Evolutionary conservation across 1,140 invertebrate species (phyloP), one percentile per base, ranked within the genome.

Genomic region (Drosophila kikkawai): DNA sequence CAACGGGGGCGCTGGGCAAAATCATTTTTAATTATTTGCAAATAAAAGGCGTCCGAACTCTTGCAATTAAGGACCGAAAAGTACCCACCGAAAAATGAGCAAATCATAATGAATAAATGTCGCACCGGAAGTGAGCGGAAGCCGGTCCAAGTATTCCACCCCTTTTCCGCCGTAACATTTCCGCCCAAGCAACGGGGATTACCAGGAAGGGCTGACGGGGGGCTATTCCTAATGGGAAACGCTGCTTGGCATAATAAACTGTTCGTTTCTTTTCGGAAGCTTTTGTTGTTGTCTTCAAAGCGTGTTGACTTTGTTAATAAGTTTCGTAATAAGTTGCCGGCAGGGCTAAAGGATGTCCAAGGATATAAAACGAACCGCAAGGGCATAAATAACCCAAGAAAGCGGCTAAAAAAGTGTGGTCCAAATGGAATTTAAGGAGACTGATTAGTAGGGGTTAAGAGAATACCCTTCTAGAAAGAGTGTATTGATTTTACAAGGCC

Each of bases 81-180:
- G 60, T 59, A 70, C 51, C 66, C 41, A 59, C 44, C 70, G 63
- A 81, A 69, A 88, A 88, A 73, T 85, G 86, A 85, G 78, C 85
- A 90, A 87, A 90, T 90, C 85, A 88, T 85, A 90, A 90, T 90
- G 86, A 90, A 90, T 90, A 90, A 90, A 90, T 90, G 85, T 90
- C 85, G 80, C 86, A 85, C 85, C 85, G 85, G 85, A 90, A 90
- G 86, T 78, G 51, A 77, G 60, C 80, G 85, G 80, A 90, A 84
- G 82, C 75, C 73, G 81, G 47, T 58, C 59, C 78, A 73, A 80
- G 73, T 74, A 76, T 42, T 51, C 45, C 68, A 19, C 45, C 37
- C 37, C 26, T 26, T 39, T 37, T 44, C 57, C 57, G 45, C 36
- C 48, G 37, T 71, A 80, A 74, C 86, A 90, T 82, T 90, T 90